phyloP scores from a whole-genome alignment of 2,888 invertebrate species.

The Eledone cirrhosa region DNA sequence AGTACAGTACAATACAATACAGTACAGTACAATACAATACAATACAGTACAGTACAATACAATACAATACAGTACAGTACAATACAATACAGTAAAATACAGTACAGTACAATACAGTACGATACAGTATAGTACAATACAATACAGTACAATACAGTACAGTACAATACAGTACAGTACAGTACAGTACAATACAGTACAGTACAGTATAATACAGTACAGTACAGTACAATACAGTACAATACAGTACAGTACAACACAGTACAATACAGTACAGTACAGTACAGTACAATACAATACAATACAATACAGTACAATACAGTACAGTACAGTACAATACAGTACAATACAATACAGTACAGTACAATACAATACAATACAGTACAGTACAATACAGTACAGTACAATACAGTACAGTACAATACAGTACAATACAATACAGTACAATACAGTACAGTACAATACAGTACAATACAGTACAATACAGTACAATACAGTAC shows the following conservation, averaged over 20 bases:
- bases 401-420: background rate
- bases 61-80: slow-evolving; percentile 34
- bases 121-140: background rate
- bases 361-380: background rate
- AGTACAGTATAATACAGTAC: slow-evolving; percentile 33
- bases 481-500: background rate
- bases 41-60: slow-evolving; percentile 35
- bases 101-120: slow-evolving; percentile 23
- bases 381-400: background rate
- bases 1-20: slow-evolving; percentile 34
- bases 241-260: slow-evolving; percentile 34
- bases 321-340: background rate
- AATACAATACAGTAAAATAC: slow-evolving; percentile 30
- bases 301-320: background rate
- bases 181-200: slow-evolving; percentile 35
- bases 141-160: slow-evolving; percentile 35
- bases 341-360: background rate
- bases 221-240: slow-evolving; percentile 31
- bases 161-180: slow-evolving; percentile 36
- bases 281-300: slow-evolving; percentile 34
- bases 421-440: background rate
- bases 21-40: slow-evolving; percentile 36
- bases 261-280: slow-evolving; percentile 33
- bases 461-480: background rate
- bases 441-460: background rate